Evolutionary conservation across 2,797 vertebrate species (phyloP).

Genomic region (Monodelphis domestica): DNA sequence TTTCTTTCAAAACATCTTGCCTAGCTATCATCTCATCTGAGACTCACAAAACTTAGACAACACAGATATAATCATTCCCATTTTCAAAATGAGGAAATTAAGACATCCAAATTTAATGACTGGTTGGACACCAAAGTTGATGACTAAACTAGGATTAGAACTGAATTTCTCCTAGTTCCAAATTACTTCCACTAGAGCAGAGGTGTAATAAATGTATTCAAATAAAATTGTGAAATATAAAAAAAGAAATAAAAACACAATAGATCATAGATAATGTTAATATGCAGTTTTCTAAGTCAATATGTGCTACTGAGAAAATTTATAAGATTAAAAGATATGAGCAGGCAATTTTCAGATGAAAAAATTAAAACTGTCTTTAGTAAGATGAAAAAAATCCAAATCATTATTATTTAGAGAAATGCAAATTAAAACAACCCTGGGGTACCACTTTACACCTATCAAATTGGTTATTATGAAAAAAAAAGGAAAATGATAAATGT

Average conservation of each 20-base stretch:
- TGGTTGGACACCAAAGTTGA: not conserved
- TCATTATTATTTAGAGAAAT: no score
- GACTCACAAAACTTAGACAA: constrained; percentile 6
- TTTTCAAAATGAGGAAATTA: constrained; percentile 29
- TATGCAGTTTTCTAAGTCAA: not conserved
- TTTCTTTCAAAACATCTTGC: constrained; percentile 8
- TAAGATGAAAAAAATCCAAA: no score
- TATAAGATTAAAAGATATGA: no score
- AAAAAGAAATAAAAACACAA: not conserved
- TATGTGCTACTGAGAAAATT: not conserved
- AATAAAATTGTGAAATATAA: not conserved
- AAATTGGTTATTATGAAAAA: no score
- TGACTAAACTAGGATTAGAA: not conserved
- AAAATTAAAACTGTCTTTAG: no score
- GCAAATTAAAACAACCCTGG: no score
- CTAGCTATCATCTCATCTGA: constrained; percentile 5
- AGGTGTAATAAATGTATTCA: not conserved
- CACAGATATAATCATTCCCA: constrained; percentile 1
- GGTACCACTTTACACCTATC: no score
- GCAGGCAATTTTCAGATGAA: no score
- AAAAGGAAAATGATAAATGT: no score
- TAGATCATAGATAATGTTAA: not conserved
- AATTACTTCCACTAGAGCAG: not conserved
- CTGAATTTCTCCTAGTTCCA: not conserved
- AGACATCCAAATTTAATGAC: constrained; percentile 14